Conservation (phyloP, 1,140 invertebrate species). For the Zaprionus camerounensis region DNA sequence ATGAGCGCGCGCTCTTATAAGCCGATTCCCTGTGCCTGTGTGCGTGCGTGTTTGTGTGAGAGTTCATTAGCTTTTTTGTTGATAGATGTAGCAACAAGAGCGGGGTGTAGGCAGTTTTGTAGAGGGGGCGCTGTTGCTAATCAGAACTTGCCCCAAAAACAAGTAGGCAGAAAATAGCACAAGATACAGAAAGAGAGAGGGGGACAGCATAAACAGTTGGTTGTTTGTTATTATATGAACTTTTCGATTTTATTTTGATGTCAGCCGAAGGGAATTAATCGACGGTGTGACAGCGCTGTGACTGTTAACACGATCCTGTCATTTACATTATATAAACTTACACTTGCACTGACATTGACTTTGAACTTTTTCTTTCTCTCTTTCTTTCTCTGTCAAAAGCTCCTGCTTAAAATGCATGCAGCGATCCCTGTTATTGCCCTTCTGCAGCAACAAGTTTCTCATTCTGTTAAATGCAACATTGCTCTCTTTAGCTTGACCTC, state of each 20-base stretch:
- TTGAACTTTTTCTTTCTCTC: background rate
- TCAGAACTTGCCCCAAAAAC: conserved; percentile 64
- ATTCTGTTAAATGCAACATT: conserved; percentile 11
- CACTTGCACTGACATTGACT: background rate
- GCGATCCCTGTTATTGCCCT: conserved; percentile 10
- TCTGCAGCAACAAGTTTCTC: conserved; percentile 23
- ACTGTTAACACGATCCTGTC: background rate
- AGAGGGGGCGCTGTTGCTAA: conserved; percentile 59
- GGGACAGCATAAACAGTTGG: conserved; percentile 39
- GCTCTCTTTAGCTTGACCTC: conserved; percentile 1
- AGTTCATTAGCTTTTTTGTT: conserved; percentile 52
- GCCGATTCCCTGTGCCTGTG: background rate
- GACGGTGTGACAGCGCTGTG: background rate
- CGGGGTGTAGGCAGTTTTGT: background rate
- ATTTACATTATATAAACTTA: background rate
- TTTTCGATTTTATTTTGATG: conserved; percentile 35
- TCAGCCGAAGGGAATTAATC: background rate
- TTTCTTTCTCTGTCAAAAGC: background rate
- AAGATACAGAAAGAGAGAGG: conserved; percentile 20
- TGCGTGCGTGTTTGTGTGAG: conserved; percentile 10
- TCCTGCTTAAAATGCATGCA: conserved; percentile 11
- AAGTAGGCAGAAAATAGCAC: conserved; percentile 52
- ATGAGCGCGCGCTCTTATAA: conserved; percentile 30
- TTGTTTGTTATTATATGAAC: conserved; percentile 20
- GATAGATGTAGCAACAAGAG: background rate